Evolutionary conservation across 2,113 vertebrate genomes (phyloP).

Genomic region (Coryphaenoides rupestris): DNA sequence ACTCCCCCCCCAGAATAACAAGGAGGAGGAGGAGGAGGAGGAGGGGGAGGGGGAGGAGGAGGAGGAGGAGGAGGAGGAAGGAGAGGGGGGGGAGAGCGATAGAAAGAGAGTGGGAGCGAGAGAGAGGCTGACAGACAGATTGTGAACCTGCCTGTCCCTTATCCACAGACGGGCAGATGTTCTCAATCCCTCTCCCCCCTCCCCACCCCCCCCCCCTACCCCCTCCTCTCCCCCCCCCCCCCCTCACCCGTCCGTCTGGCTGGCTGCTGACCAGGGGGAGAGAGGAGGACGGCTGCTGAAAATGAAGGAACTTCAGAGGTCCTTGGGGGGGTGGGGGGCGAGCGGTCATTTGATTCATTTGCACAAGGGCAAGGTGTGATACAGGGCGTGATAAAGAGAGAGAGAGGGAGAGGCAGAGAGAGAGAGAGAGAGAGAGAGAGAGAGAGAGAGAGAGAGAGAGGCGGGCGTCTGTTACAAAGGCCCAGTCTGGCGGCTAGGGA

Average conservation of each 20-base stretch:
- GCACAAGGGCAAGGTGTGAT: constrained; percentile 82
- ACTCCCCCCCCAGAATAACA: constrained; percentile 69
- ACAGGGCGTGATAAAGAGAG: constrained; percentile 75
- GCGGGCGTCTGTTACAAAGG: constrained; percentile 77
- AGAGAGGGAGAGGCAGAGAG: constrained; percentile 68
- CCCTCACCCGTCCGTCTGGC: constrained; percentile 50
- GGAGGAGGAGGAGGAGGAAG: too few species aligned
- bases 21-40: too few species aligned
- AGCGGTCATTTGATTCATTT: constrained; percentile 91
- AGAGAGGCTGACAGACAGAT: constrained; percentile 75
- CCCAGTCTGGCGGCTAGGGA: constrained; percentile 52
- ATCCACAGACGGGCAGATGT: constrained; percentile 98
- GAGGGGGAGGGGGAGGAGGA: constrained; percentile 67
- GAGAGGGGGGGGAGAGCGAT: too few species aligned
- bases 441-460: too few species aligned
- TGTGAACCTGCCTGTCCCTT: constrained; percentile 80
- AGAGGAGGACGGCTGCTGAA: constrained; percentile 86
- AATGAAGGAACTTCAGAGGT: constrained; percentile 94
- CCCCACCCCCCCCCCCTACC: constrained; percentile 83
- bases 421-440: too few species aligned
- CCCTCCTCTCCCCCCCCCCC: constrained; percentile 77
- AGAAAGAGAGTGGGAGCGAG: too few species aligned
- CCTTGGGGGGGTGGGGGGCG: constrained; percentile 93
- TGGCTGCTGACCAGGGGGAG: constrained; percentile 72
- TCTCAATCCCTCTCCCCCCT: constrained; percentile 85